Evolutionary conservation across 2,797 vertebrate species (phyloP), one percentile per base, ranked within the genome.

Genomic region (Coranthus polyacanthus): DNA sequence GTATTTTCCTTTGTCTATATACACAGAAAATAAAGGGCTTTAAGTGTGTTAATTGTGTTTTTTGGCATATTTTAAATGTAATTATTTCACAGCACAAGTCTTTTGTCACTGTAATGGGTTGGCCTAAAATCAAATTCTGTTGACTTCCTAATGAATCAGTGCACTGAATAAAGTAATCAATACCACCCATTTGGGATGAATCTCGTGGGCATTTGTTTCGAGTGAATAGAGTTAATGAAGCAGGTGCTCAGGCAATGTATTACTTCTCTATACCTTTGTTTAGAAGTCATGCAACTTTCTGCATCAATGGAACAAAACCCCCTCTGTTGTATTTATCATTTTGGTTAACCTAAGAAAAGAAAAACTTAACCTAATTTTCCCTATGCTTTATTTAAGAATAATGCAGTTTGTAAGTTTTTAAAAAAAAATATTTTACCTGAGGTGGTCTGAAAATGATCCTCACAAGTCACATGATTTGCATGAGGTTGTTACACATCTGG

Each of bases 111-210:
- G n/a, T n/a, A n/a, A 32, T 60, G 16, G 2, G 17, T 4, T 24
- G 11, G 20, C 45, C 21, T 26, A 15, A 69, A 60, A 41, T 36
- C 1, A 34, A 13, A 17, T 3, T 42, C 10, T 46, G 42, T 36
- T 63, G 22, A 61, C 68, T 68, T 51, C 1, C 43, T 68, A 11
- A 36, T 61, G 17, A 63, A 41, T 34, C 36, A 18, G 24, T 70
- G 59, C 58, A 71, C 56, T 77, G 73, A 88, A 87, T 90, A 87
- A 90, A 88, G n/a, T 22, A 4, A 64, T 61, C 72, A 64, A 57
- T 42, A 39, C 16, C 17, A 8, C 4, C 1, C 0, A 20, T 62
- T 37, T 77, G 21, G 16, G 16, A 47, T 68, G 34, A 63, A 39
- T 68, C 6, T 34, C 0, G 3, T 32, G 0, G 11, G 7, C 0